These are phyloP conservation scores for Synanthedon formicaeformis DNA, from an alignment of 2,888 invertebrate genomes.

Conservation along the genomic window DNA sequence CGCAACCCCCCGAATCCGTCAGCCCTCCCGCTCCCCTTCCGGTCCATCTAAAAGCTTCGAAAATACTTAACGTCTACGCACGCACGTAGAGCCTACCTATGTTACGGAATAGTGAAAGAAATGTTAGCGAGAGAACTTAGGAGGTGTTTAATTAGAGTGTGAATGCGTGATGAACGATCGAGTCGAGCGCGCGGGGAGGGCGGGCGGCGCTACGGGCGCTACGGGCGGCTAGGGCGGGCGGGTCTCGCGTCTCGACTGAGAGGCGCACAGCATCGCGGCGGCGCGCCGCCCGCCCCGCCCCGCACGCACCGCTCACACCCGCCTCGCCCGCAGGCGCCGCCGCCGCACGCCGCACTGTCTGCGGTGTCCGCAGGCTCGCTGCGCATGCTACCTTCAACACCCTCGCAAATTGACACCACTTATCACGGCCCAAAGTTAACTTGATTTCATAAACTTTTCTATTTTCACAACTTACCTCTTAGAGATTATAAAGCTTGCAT, in stretches of 20 bases:
- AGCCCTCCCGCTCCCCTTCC: slow-evolving; percentile 51
- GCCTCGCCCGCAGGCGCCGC: slow-evolving; percentile 43
- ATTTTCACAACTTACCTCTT: too few relatives aligned
- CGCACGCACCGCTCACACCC: slow-evolving; percentile 8
- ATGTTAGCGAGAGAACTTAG: slow-evolving; percentile 16
- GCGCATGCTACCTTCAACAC: slow-evolving; percentile 1
- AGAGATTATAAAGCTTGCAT: too few relatives aligned
- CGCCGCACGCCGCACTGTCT: slow-evolving; percentile 32
- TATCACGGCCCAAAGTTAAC: background rate
- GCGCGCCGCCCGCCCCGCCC: slow-evolving; percentile 64
- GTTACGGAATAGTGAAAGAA: slow-evolving; percentile 22
- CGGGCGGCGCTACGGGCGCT: slow-evolving; percentile 52
- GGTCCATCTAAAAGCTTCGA: slow-evolving; percentile 65
- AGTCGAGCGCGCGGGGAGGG: slow-evolving; percentile 52
- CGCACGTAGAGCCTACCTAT: slow-evolving; percentile 28
- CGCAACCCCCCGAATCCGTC: slow-evolving; percentile 61
- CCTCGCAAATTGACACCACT: background rate
- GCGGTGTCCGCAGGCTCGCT: slow-evolving; percentile 7
- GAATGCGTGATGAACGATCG: slow-evolving; percentile 34
- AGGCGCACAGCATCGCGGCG: slow-evolving; percentile 74
- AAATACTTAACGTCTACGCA: slow-evolving; percentile 58
- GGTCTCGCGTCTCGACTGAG: slow-evolving; percentile 75
- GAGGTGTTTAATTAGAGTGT: slow-evolving; percentile 23
- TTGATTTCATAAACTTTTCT: background rate
- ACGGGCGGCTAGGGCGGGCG: slow-evolving; percentile 70